Percentiles rank a stretch among this genome's conserved stretches.
Conservation (phyloP, 2,797 vertebrate genomes). For the Sternarchorhynchus goeldii region DNA sequence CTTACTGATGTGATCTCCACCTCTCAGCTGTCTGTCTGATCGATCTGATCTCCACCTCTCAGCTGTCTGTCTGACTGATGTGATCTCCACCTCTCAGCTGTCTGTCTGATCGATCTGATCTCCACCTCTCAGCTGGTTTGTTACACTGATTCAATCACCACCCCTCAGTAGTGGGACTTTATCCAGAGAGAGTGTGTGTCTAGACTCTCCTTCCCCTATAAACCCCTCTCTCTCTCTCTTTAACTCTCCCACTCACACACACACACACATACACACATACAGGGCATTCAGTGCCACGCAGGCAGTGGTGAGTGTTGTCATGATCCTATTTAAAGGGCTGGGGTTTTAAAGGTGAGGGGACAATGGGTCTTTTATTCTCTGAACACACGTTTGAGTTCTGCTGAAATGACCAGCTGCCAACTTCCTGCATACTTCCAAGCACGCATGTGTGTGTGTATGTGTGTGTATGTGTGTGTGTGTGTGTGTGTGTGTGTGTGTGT, state of each 20-base stretch:
- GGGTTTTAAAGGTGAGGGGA: constrained; percentile 60
- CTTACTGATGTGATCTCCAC: too few relatives aligned
- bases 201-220: constrained; percentile 57
- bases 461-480: not conserved
- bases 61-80: too few relatives aligned
- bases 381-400: constrained; percentile 57
- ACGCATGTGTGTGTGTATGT: not conserved
- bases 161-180: not conserved
- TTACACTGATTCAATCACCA: too few relatives aligned
- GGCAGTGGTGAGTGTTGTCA: constrained; percentile 30
- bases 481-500: not conserved
- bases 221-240: constrained; percentile 63
- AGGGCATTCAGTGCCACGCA: not conserved
- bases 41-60: too few relatives aligned
- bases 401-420: constrained; percentile 57
- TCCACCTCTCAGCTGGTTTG: too few relatives aligned
- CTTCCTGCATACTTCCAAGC: not conserved
- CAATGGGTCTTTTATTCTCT: constrained; percentile 62
- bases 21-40: too few relatives aligned
- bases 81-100: too few relatives aligned
- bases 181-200: constrained; percentile 53
- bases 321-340: constrained; percentile 66
- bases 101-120: too few relatives aligned
- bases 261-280: constrained; percentile 17
- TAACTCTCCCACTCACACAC: constrained; percentile 13